Evolutionary conservation across 2,888 invertebrate species (phyloP).

Genomic region (Acrobasis suavella): DNA sequence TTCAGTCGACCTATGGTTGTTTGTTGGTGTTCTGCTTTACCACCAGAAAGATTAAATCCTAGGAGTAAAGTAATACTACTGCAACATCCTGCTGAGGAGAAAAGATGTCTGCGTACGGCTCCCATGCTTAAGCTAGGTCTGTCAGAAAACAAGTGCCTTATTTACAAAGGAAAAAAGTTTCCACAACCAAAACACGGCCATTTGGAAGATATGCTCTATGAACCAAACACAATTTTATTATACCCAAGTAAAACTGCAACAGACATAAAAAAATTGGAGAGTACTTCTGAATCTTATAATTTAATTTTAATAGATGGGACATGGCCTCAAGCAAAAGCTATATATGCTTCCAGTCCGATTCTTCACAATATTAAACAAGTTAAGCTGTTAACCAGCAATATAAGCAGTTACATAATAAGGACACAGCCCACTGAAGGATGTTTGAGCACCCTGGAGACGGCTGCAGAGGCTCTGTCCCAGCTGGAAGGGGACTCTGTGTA

Average conservation of each 20-base stretch:
- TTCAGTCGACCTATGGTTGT: constrained; percentile 90
- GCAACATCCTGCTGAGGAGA: constrained; percentile 97
- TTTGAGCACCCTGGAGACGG: constrained; percentile 94
- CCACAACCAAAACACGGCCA: constrained; percentile 86
- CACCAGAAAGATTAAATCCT: constrained; percentile 86
- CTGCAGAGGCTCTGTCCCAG: constrained; percentile 89
- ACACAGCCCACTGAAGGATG: constrained; percentile 97
- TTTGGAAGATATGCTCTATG: constrained; percentile 85
- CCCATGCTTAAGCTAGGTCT: constrained; percentile 93
- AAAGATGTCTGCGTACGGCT: constrained; percentile 93
- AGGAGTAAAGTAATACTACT: constrained; percentile 89
- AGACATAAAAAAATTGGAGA: constrained; percentile 82
- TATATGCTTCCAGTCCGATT: constrained; percentile 91
- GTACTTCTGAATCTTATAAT: constrained; percentile 84
- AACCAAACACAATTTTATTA: constrained; percentile 87
- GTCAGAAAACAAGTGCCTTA: constrained; percentile 87
- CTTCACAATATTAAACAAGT: constrained; percentile 90
- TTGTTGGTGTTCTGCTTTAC: constrained; percentile 95
- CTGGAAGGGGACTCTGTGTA: constrained; percentile 87
- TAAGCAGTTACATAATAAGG: constrained; percentile 94
- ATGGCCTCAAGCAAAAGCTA: constrained; percentile 97
- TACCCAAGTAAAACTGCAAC: constrained; percentile 91
- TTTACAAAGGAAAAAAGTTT: constrained; percentile 92
- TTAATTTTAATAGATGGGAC: constrained; percentile 95
- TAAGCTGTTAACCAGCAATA: constrained; percentile 87